These are phyloP conservation scores for Melanotaenia trifasciata DNA, from an alignment of 2,797 vertebrate species.

Conservation along the genomic window DNA sequence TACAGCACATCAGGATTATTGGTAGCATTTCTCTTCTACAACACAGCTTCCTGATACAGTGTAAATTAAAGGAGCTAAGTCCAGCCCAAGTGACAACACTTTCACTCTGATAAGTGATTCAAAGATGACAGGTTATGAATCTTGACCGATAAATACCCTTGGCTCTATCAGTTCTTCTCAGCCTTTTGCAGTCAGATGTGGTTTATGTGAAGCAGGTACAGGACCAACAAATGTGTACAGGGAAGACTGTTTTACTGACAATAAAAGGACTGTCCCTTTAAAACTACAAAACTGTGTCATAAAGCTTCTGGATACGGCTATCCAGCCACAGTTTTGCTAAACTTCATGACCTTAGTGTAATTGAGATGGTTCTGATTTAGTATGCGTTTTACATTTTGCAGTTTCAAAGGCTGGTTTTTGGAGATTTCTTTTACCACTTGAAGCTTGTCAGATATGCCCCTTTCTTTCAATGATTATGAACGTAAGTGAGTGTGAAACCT, in stretches of 20 bases:
- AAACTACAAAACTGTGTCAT: slow-evolving; percentile 49
- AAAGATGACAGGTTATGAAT: slow-evolving; percentile 68
- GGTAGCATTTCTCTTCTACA: slow-evolving; percentile 54
- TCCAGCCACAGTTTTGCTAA: slow-evolving; percentile 22
- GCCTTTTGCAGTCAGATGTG: slow-evolving; percentile 53
- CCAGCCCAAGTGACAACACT: slow-evolving; percentile 41
- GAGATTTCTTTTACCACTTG: slow-evolving; percentile 51
- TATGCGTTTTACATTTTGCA: slow-evolving; percentile 43
- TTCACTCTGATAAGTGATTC: slow-evolving; percentile 69
- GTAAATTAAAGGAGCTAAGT: slow-evolving; percentile 55
- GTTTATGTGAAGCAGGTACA: slow-evolving; percentile 59
- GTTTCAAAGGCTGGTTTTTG: slow-evolving; percentile 48
- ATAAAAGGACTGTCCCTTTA: slow-evolving; percentile 27
- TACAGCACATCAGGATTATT: slow-evolving; percentile 49
- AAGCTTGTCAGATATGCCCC: slow-evolving; percentile 48
- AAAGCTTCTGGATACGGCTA: slow-evolving; percentile 45
- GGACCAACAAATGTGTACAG: slow-evolving; percentile 55
- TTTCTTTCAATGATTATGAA: slow-evolving; percentile 38
- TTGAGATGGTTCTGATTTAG: slow-evolving; percentile 47
- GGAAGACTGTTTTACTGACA: slow-evolving; percentile 46
- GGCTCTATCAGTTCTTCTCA: slow-evolving; percentile 61
- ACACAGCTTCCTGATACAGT: slow-evolving; percentile 20
- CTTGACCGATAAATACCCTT: slow-evolving; percentile 60
- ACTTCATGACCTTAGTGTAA: slow-evolving; percentile 12
- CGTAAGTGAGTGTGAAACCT: slow-evolving; percentile 33